These are phyloP conservation scores for Pomatorhinus ruficollis DNA, from an alignment of 2,113 vertebrate genomes.

Conservation along the genomic window DNA sequence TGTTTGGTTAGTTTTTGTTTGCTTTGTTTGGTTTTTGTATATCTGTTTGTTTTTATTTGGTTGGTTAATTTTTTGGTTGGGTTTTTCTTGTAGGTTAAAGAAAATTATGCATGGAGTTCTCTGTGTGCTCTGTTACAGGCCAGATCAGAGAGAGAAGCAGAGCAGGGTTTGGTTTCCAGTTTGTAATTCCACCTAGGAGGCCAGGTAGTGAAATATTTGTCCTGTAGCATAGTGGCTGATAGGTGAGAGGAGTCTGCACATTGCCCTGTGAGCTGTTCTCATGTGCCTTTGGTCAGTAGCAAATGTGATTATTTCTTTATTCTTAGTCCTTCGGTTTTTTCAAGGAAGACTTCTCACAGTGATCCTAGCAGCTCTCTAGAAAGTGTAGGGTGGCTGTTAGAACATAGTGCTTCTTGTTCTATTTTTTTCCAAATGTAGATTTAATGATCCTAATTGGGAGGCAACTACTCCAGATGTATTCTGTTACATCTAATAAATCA, in stretches of 20 bases:
- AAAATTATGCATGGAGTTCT: neutral
- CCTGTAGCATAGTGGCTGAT: fast-evolving
- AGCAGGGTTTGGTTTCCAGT: neutral
- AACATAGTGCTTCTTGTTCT: neutral
- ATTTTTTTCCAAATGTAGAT: neutral
- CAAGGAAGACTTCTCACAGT: neutral
- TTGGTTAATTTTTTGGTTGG: neutral
- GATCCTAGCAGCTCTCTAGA: neutral
- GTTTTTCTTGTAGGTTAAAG: neutral
- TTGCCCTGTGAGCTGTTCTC: neutral
- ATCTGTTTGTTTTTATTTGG: neutral
- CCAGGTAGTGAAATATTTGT: neutral
- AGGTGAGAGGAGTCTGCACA: fast-evolving
- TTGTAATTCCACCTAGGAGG: neutral
- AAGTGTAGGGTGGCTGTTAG: neutral
- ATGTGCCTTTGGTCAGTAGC: fast-evolving
- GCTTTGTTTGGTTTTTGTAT: neutral
- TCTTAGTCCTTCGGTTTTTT: neutral
- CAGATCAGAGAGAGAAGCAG: neutral
- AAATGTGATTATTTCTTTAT: neutral
- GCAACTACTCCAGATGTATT: neutral
- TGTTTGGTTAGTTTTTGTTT: neutral
- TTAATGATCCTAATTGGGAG: neutral
- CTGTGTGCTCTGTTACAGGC: neutral
- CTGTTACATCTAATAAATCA: neutral